Conservation (phyloP, 2,797 vertebrate genomes). For the Leuciscus waleckii region DNA sequence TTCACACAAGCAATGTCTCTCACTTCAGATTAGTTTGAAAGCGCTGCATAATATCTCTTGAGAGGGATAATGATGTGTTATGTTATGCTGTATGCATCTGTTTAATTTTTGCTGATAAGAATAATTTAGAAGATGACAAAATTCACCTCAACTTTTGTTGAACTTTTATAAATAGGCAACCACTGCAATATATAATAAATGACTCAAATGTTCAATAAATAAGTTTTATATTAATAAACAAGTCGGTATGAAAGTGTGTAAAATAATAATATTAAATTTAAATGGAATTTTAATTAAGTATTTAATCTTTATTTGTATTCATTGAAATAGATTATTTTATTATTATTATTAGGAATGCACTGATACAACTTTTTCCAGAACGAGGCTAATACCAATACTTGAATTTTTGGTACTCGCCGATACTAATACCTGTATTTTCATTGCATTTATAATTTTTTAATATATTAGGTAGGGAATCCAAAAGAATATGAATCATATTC, state of each 20-base stretch:
- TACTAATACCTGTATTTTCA: too few species aligned
- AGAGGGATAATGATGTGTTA: neutral
- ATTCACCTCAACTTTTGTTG: neutral
- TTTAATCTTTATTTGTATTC: neutral
- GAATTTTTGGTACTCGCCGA: too few species aligned
- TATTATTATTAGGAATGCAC: too few species aligned
- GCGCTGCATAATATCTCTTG: neutral
- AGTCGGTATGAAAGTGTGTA: neutral
- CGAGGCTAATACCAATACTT: too few species aligned
- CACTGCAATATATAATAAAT: neutral
- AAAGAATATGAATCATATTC: too few species aligned
- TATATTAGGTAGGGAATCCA: too few species aligned
- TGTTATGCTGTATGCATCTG: neutral
- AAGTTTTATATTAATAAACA: neutral
- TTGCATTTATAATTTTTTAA: too few species aligned
- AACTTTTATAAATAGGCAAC: neutral
- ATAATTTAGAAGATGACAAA: neutral
- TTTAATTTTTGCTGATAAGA: neutral
- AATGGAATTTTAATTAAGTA: neutral
- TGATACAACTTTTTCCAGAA: too few species aligned
- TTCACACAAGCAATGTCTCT: neutral
- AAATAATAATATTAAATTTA: neutral
- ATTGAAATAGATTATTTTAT: neutral
- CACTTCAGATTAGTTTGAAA: neutral
- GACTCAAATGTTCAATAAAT: neutral